Percentiles rank a stretch among this genome's conserved stretches.
These are phyloP conservation scores for Drosophila novamexicana DNA, from an alignment of 1,140 invertebrate genomes.

Conservation along the genomic window DNA sequence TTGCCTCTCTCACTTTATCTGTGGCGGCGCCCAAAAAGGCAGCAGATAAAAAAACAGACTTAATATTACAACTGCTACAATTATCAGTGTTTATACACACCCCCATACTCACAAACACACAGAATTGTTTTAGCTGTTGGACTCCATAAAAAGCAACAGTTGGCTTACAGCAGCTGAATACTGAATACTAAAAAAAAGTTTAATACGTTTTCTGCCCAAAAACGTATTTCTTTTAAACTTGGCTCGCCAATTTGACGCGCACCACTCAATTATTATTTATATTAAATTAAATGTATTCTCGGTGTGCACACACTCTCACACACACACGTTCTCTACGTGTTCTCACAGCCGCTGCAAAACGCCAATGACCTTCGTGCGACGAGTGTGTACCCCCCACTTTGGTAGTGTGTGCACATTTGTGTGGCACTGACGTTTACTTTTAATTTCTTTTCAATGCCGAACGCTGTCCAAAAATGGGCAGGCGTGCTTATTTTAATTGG, in stretches of 20 bases:
- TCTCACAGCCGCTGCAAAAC: slow-evolving; percentile 31
- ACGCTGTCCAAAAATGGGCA: slow-evolving; percentile 65
- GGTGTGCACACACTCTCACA: not conserved
- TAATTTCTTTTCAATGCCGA: slow-evolving; percentile 81
- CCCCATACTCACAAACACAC: slow-evolving; percentile 15
- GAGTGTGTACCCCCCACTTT: slow-evolving; percentile 36
- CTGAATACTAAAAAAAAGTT: slow-evolving; percentile 32
- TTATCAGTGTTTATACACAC: slow-evolving; percentile 40
- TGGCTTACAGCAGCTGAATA: slow-evolving; percentile 39
- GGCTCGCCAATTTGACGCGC: slow-evolving; percentile 35
- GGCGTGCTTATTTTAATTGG: slow-evolving; percentile 46
- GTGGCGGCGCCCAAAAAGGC: slow-evolving; percentile 35
- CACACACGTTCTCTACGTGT: slow-evolving; percentile 38
- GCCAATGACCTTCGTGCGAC: slow-evolving; percentile 49
- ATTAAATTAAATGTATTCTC: slow-evolving; percentile 50
- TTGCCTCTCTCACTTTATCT: not conserved
- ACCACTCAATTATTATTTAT: slow-evolving; percentile 49
- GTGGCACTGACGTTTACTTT: slow-evolving; percentile 75
- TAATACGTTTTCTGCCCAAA: slow-evolving; percentile 56
- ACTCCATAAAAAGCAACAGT: slow-evolving; percentile 57
- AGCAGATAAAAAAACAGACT: slow-evolving; percentile 43
- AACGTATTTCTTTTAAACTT: slow-evolving; percentile 45
- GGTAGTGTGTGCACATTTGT: slow-evolving; percentile 33
- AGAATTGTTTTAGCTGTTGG: slow-evolving; percentile 23
- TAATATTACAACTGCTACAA: slow-evolving; percentile 41